Evolutionary conservation across 2,888 invertebrate genomes (phyloP), one percentile per base, ranked within the genome.

Genomic region (Ornithoptera priamus): DNA sequence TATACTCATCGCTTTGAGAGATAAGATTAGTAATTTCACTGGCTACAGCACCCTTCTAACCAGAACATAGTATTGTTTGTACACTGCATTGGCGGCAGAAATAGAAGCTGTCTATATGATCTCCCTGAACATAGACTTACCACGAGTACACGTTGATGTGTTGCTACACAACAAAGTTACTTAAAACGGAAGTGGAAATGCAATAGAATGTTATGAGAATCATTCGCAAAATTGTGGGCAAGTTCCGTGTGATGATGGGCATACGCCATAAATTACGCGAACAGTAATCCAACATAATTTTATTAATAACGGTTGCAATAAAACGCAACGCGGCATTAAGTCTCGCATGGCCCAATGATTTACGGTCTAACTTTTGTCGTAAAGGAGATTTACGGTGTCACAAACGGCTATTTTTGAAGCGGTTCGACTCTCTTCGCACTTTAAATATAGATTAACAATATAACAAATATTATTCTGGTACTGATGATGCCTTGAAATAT

Each of bases 401-500:
- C 83, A 80, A 84, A 84, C 81, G 76, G 77, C 82, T 91, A 91
- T 90, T 90, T 90, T 89, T 85, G 85, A 86, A 86, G 77, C 82
- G 74, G 85, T 86, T 85, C 85, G 83, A 83, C 85, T 89, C 88
- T 86, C 87, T 87, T 86, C 87, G 81, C 89, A 84, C 83, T 87
- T 87, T 90, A 90, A 89, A 86, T 89, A 89, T 91, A 91, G 89
- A 85, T 80, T 80, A 80, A 85, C 86, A 90, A 88, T 87, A 87
- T 85, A 85, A 87, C 85, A 83, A 85, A 86, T 86, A 83, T 86
- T 85, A 84, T 85, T 85, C 84, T 79, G 83, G 83, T 81, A 81
- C 78, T 79, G 81, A 75, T 78, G 84, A 79, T 80, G 81, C 84
- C 84, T 84, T 85, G 84, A 85, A 84, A 85, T 86, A 83, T 81